phyloP scores from a whole-genome alignment of 2,888 invertebrate species.

The Heliothis peltigera region DNA sequence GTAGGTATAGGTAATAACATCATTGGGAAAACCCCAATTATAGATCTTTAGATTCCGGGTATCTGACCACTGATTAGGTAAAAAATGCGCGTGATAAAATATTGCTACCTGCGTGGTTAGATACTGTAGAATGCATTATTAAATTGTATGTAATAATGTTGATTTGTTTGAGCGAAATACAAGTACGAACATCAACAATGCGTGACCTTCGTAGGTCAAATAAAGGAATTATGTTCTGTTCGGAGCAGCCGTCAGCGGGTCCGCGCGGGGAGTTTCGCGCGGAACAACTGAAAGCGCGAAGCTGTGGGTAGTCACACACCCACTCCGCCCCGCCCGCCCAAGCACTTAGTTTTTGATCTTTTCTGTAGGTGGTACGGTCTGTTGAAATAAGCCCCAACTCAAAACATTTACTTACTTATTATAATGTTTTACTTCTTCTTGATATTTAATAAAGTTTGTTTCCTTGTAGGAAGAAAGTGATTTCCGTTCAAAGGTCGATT shows the following conservation, averaged over 20 bases:
- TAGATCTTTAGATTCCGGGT: not conserved
- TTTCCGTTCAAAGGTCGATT: not conserved
- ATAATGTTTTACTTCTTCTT: not conserved
- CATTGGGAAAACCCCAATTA: not conserved
- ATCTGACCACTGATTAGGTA: not conserved
- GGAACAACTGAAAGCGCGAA: constrained; percentile 6
- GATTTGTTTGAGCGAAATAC: not conserved
- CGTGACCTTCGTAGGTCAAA: not conserved
- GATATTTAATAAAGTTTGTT: not conserved
- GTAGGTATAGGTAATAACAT: not conserved
- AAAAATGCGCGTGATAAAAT: not conserved
- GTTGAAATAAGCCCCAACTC: constrained; percentile 28
- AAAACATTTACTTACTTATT: constrained; percentile 7
- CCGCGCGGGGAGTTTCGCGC: constrained; percentile 2
- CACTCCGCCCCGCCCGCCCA: constrained; percentile 18
- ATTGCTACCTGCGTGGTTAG: not conserved
- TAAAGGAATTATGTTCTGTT: constrained; percentile 7
- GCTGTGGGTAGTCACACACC: constrained; percentile 2
- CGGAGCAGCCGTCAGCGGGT: constrained; percentile 1
- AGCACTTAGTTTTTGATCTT: constrained; percentile 32
- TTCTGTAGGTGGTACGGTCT: constrained; percentile 19
- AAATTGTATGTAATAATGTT: not conserved
- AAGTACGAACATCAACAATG: not conserved
- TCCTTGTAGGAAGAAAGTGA: not conserved
- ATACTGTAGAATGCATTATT: too few species aligned